Base-by-base conservation (phyloP, 2,797 vertebrate species). In the Lagocephalus sceleratus region DNA sequence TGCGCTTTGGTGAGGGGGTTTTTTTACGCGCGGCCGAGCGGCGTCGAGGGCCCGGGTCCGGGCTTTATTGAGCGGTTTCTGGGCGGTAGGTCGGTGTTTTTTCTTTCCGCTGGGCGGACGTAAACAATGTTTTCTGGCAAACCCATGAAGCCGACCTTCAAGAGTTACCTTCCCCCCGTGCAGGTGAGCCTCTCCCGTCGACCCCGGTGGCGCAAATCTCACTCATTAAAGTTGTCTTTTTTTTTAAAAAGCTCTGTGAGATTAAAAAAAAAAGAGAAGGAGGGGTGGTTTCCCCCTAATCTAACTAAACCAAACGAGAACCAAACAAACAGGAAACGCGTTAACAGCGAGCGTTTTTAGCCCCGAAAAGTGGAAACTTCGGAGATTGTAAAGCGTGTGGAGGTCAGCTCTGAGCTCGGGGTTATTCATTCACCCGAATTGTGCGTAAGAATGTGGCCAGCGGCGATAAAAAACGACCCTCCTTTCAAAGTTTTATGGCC, bases 91-190 rank as follows among this genome's bases (percentile, higher is more conserved):
- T n/a, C n/a, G n/a, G n/a, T 54, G 43, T 47, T 55, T 54, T 57
- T 56, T 57, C 54, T n/a, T n/a, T n/a, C n/a, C n/a, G n/a, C n/a
- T n/a, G n/a, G 29, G 39, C 68, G 68, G 71, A 81, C 48, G 60
- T 75, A 79, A 81, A 90, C 68, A 49, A 97, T 96, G 94, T 97
- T 97, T 81, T 92, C 94, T 59, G 86, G 83, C 61, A 95, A 89
- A 90, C 88, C 91, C 45, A 68, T 82, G 42, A 94, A 92, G 71
- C 91, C 96, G 60, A 93, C 94, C 50, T 98, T 98, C 89, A 94
- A 86, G 79, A 93, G 90, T 35, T 98, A 98, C 78, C 94, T 98
- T 47, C 90, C 94, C 49, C 92, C 94, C 43, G 75, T 90, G n/a
- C 95, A 94, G 93, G 95, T 96, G 86, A 75, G 85, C 54, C 2